These are phyloP conservation scores for Leucophenga maculata DNA, from an alignment of 2,888 invertebrate genomes.

Conservation along the genomic window DNA sequence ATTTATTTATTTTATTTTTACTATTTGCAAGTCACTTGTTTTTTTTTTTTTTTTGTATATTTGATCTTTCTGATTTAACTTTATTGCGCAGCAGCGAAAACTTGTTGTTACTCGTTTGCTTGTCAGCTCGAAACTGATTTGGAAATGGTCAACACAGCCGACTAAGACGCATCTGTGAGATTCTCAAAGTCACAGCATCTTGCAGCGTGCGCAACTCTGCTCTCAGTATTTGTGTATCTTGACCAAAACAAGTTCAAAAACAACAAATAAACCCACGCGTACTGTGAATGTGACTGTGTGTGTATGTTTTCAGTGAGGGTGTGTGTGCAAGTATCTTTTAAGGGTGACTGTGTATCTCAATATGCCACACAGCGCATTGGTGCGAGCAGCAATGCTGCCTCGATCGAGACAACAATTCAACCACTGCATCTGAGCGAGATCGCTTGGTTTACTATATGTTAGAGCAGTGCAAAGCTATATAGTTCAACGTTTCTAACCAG, in stretches of 20 bases:
- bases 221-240: background rate
- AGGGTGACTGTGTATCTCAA: background rate
- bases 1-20: constrained; percentile 6
- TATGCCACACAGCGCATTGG: background rate
- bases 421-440: background rate
- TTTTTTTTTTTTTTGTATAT: constrained; percentile 23
- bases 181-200: constrained; percentile 47
- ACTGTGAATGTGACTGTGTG: background rate
- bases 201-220: background rate
- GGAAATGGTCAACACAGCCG: constrained; percentile 65
- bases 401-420: too few species aligned
- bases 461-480: background rate
- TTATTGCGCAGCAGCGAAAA: constrained; percentile 37
- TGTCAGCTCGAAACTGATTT: constrained; percentile 72
- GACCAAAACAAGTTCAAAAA: constrained; percentile 27
- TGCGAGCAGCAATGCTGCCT: background rate
- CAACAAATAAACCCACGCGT: constrained; percentile 48
- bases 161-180: constrained; percentile 68
- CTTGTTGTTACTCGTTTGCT: constrained; percentile 67
- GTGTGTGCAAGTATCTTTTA: constrained; percentile 1
- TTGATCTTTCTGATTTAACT: constrained; percentile 26
- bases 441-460: background rate
- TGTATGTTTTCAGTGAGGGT: background rate
- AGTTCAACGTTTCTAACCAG: background rate
- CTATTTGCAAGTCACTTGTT: constrained; percentile 22